Evolutionary conservation across 37 sponge, comb jelly and placozoan species (phyloP).

Genomic region (Tethya wilhelma): DNA sequence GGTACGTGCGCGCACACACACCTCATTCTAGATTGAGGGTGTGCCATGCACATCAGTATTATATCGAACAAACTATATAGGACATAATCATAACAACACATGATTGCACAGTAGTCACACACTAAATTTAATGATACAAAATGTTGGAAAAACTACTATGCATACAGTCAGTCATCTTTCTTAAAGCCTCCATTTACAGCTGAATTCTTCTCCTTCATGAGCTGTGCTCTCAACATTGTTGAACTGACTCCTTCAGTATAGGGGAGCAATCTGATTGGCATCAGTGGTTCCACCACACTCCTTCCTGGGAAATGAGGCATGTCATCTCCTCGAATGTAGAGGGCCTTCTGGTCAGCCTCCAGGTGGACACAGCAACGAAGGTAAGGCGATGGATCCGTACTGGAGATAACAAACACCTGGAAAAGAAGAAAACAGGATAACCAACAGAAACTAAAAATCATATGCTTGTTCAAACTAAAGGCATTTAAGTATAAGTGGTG

Average conservation of each 20-base stretch:
- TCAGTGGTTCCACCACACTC: constrained; percentile 19
- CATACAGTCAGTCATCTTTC: no score
- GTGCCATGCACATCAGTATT: no score
- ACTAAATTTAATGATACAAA: not conserved
- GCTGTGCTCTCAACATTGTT: constrained; percentile 24
- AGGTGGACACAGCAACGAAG: constrained; percentile 37
- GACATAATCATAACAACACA: no score
- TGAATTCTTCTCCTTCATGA: not conserved
- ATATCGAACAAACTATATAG: no score
- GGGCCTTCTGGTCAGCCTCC: constrained; percentile 30
- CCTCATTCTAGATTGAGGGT: no score
- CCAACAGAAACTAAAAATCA: no score
- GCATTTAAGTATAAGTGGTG: no score
- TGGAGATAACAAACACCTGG: constrained; percentile 41
- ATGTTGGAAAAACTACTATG: not conserved
- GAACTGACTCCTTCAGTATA: constrained; percentile 57
- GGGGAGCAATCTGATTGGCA: constrained; percentile 35
- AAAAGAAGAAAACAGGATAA: no score
- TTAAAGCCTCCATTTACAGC: no score
- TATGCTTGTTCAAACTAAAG: no score
- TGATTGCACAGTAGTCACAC: not conserved
- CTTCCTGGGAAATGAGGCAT: constrained; percentile 51
- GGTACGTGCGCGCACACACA: no score
- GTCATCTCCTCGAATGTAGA: constrained; percentile 51
- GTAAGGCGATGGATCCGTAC: constrained; percentile 53